phyloP scores from a whole-genome alignment of 2,888 invertebrate genomes.

The Hyposoter dolosus region DNA sequence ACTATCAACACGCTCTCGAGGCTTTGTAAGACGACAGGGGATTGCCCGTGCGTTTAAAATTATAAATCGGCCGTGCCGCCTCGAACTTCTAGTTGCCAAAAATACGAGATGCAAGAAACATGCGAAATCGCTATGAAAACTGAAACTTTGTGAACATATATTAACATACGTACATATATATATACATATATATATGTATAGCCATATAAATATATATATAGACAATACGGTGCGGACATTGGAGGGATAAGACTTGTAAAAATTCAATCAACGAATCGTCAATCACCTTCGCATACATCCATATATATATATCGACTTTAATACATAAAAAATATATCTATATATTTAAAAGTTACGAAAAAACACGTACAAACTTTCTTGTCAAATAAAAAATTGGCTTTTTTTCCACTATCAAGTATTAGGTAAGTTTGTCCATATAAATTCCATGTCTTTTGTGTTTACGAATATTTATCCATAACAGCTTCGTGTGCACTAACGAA shows the following conservation, averaged over 20 bases:
- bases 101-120: conserved; percentile 74
- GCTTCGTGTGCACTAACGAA: conserved; percentile 49
- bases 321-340: conserved; percentile 31
- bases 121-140: conserved; percentile 70
- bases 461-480: conserved; percentile 36
- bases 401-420: conserved; percentile 57
- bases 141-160: conserved; percentile 63
- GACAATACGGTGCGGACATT: conserved; percentile 21
- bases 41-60: conserved; percentile 74
- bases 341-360: conserved; percentile 53
- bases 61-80: conserved; percentile 74
- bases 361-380: conserved; percentile 35
- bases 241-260: conserved; percentile 35
- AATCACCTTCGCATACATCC: conserved; percentile 29
- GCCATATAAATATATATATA: conserved; percentile 5
- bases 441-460: conserved; percentile 18
- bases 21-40: conserved; percentile 67
- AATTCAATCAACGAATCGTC: conserved; percentile 29
- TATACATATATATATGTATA: conserved; percentile 24
- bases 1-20: conserved; percentile 26
- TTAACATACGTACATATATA: conserved; percentile 15
- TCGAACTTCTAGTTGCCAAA: conserved; percentile 73
- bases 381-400: conserved; percentile 43
- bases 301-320: background rate
- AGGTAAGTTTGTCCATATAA: conserved; percentile 59